Percentiles rank a stretch among this genome's conserved stretches.
These are phyloP conservation scores for Trematocara marginatum DNA, from an alignment of 2,113 vertebrate genomes.

Conservation along the genomic window DNA sequence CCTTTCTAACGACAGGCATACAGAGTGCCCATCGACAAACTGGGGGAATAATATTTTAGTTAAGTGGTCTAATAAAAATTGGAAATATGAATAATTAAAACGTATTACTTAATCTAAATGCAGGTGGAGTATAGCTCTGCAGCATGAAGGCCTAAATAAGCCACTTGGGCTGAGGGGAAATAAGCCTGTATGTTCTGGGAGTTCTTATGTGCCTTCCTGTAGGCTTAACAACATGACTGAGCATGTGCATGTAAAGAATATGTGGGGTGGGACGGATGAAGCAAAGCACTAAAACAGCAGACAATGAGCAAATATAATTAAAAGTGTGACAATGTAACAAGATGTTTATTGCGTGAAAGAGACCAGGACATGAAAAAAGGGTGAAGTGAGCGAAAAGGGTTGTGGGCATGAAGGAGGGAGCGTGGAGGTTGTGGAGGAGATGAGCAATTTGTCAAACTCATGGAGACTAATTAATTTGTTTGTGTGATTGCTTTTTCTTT, in stretches of 20 bases:
- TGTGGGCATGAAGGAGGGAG: neutral
- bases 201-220: neutral
- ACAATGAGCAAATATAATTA: slow-evolving; percentile 63
- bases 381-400: neutral
- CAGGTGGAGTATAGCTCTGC: slow-evolving; percentile 12
- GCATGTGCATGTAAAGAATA: neutral
- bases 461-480: slow-evolving; percentile 79
- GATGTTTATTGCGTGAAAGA: slow-evolving; percentile 60
- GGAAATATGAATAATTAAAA: slow-evolving; percentile 69
- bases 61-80: slow-evolving; percentile 50
- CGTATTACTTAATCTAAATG: slow-evolving; percentile 51
- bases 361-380: slow-evolving; percentile 10
- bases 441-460: slow-evolving; percentile 71
- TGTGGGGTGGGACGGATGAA: neutral
- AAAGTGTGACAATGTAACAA: slow-evolving; percentile 65
- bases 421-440: slow-evolving; percentile 15
- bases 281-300: slow-evolving; percentile 37
- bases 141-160: slow-evolving; percentile 13
- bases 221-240: neutral
- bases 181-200: neutral
- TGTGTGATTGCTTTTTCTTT: slow-evolving; percentile 73
- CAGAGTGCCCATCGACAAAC: slow-evolving; percentile 39
- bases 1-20: neutral
- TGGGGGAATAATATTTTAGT: slow-evolving; percentile 43
- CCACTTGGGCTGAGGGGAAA: neutral